Percentiles rank a stretch among this genome's conserved stretches.
These are phyloP conservation scores for Aphaenogaster floridana DNA, from an alignment of 1,140 invertebrate genomes.

Conservation along the genomic window DNA sequence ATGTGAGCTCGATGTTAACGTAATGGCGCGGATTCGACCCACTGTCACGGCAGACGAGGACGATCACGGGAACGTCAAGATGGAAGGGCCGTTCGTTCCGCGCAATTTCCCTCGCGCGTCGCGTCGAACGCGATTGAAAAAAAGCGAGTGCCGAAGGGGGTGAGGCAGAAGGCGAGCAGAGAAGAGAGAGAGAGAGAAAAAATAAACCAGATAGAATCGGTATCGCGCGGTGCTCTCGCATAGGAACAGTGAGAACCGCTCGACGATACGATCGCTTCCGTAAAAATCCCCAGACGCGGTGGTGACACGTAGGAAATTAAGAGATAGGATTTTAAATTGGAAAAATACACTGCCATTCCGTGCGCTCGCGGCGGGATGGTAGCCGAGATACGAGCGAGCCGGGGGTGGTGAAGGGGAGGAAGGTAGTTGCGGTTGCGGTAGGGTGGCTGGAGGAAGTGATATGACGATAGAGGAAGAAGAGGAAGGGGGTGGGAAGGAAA, in stretches of 20 bases:
- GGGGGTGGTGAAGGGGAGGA: constrained; percentile 56
- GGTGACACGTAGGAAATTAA: constrained; percentile 86
- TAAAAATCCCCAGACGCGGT: constrained; percentile 84
- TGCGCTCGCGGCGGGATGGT: constrained; percentile 63
- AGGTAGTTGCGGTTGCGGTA: constrained; percentile 41
- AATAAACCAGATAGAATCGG: constrained; percentile 70
- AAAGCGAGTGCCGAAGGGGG: constrained; percentile 8
- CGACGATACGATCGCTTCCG: constrained; percentile 76
- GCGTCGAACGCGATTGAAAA: constrained; percentile 57
- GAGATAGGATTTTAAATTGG: constrained; percentile 85
- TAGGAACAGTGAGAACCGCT: constrained; percentile 76
- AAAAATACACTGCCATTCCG: constrained; percentile 72
- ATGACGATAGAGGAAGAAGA: constrained; percentile 52
- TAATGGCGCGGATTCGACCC: constrained; percentile 56
- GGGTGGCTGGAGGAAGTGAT: constrained; percentile 67
- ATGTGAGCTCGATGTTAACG: constrained; percentile 53
- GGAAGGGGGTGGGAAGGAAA: neutral
- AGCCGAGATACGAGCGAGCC: constrained; percentile 68
- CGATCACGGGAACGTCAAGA: constrained; percentile 61
- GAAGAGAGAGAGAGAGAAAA: neutral
- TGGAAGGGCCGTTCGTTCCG: constrained; percentile 64
- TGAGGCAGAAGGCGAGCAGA: constrained; percentile 1
- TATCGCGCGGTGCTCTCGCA: constrained; percentile 69
- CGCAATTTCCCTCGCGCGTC: constrained; percentile 74
- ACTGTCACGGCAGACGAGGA: constrained; percentile 48